These are phyloP conservation scores for Semotilus atromaculatus DNA, from an alignment of 2,797 vertebrate species.

Conservation along the genomic window DNA sequence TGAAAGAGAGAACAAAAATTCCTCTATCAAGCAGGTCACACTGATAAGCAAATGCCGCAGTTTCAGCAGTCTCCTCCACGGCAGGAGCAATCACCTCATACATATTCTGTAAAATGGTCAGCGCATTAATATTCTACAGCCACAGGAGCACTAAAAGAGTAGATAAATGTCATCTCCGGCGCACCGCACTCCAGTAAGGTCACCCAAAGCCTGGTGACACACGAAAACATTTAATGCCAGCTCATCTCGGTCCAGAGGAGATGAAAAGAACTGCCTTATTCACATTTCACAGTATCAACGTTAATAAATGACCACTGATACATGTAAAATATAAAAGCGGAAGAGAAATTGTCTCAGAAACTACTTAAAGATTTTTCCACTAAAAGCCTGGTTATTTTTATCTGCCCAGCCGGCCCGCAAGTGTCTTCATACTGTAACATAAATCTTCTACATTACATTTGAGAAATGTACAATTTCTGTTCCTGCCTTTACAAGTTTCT, in stretches of 20 bases:
- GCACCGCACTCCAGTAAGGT: constrained; percentile 64
- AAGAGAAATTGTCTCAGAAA: constrained; percentile 1
- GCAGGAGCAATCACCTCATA: constrained; percentile 40
- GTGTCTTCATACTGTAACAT: not conserved
- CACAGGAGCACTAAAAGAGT: constrained; percentile 45
- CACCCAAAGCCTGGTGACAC: constrained; percentile 50
- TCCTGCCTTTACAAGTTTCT: not conserved
- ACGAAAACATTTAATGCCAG: constrained; percentile 16
- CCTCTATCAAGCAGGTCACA: constrained; percentile 13
- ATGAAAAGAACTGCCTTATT: constrained; percentile 30
- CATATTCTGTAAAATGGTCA: constrained; percentile 60
- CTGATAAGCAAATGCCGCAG: constrained; percentile 25
- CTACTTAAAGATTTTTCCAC: constrained; percentile 2
- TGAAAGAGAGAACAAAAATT: constrained; percentile 66
- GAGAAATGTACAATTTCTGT: constrained; percentile 8
- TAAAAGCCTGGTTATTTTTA: constrained; percentile 27
- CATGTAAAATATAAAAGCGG: not conserved
- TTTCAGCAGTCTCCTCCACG: constrained; percentile 17
- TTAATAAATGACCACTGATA: constrained; percentile 11
- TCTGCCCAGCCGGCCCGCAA: not conserved
- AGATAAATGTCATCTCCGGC: constrained; percentile 67
- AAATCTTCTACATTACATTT: constrained; percentile 20
- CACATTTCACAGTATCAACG: not conserved
- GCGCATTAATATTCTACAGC: constrained; percentile 58
- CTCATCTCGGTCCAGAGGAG: constrained; percentile 16